These are phyloP conservation scores for Sycobia sp. DNA, from an alignment of 1,140 invertebrate species.

Conservation along the genomic window DNA sequence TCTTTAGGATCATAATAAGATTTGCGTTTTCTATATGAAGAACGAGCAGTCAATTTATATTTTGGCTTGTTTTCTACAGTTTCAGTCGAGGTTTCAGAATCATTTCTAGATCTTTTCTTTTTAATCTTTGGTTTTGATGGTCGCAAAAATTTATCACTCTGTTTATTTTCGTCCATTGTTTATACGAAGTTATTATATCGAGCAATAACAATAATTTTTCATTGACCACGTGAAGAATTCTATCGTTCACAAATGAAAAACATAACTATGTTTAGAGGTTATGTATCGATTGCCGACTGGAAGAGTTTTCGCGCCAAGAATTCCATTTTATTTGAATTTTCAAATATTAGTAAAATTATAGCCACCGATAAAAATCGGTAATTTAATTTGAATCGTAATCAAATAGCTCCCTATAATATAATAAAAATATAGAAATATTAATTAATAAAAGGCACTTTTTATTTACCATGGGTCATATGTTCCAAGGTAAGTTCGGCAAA, in stretches of 20 bases:
- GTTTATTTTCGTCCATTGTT: constrained; percentile 2
- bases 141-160: neutral
- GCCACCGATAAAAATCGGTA: neutral
- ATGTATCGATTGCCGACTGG: neutral
- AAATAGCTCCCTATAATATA: too few species aligned
- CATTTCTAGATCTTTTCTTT: constrained; percentile 20
- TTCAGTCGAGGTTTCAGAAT: neutral
- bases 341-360: neutral
- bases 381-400: neutral
- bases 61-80: neutral
- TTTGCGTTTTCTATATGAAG: constrained; percentile 32
- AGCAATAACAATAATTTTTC: neutral
- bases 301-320: too few species aligned
- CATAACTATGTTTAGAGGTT: constrained; percentile 14
- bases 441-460: too few species aligned
- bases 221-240: constrained; percentile 8
- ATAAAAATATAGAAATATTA: too few species aligned
- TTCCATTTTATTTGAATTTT: neutral
- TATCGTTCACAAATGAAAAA: neutral
- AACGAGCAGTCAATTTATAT: neutral
- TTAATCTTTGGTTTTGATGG: constrained; percentile 8
- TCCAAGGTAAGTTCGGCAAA: constrained; percentile 62
- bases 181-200: neutral
- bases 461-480: constrained; percentile 52
- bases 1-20: constrained; percentile 42